phyloP scores from a whole-genome alignment of 2,888 invertebrate genomes.

The Halocaridina rubra region DNA sequence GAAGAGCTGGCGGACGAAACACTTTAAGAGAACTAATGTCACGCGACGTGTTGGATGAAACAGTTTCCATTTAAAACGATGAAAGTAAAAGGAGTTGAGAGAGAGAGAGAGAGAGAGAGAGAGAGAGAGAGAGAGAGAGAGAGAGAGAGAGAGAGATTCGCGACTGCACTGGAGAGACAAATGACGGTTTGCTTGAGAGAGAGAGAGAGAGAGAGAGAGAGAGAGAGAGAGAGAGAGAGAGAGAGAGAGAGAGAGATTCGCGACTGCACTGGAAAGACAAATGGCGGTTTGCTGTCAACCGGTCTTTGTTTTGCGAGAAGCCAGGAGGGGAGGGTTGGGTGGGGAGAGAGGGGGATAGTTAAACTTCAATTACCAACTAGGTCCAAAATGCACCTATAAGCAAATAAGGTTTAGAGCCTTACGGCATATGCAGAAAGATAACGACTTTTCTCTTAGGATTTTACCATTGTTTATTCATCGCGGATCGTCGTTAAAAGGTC shows the following conservation, averaged over 20 bases:
- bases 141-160: not conserved
- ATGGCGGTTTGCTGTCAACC: slow-evolving; percentile 40
- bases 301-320: slow-evolving; percentile 29
- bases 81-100: too few species aligned
- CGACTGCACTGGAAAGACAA: slow-evolving; percentile 38
- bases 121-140: not conserved
- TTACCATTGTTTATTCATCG: too few species aligned
- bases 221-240: not conserved
- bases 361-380: not conserved
- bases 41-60: too few species aligned
- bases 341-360: too few species aligned
- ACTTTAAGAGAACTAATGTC: too few species aligned
- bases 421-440: not conserved
- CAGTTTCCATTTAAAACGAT: too few species aligned
- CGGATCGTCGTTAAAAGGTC: too few species aligned
- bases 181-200: too few species aligned
- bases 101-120: not conserved
- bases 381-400: not conserved
- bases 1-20: too few species aligned
- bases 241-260: not conserved
- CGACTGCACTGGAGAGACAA: not conserved
- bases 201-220: not conserved
- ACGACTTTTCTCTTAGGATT: not conserved
- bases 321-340: not conserved
- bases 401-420: not conserved